Percentiles rank a stretch among this genome's conserved stretches.
These are phyloP conservation scores for Arrhamphus sclerolepis DNA, from an alignment of 2,797 vertebrate genomes.

Conservation along the genomic window DNA sequence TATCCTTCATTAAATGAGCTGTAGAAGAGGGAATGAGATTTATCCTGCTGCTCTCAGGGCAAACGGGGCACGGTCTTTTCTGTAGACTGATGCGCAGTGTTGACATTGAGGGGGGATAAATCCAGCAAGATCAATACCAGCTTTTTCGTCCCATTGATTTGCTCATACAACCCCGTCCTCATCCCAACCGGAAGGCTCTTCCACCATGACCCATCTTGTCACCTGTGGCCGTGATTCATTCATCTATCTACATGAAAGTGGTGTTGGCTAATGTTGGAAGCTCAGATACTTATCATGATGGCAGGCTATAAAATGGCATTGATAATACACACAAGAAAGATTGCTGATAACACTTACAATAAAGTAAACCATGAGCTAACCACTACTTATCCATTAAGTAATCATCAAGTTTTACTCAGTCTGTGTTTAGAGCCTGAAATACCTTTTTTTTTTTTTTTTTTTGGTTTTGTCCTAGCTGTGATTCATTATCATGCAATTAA, in stretches of 20 bases:
- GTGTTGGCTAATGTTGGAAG: constrained; percentile 25
- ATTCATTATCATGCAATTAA: too few species aligned
- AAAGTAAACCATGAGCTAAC: too few species aligned
- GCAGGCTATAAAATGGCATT: constrained; percentile 23
- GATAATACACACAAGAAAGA: constrained; percentile 1
- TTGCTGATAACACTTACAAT: too few species aligned
- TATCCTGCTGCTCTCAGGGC: constrained; percentile 65
- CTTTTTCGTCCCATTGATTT: constrained; percentile 76
- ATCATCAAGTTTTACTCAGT: too few species aligned
- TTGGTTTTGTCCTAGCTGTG: too few species aligned
- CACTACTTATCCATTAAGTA: too few species aligned
- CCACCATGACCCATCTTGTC: constrained; percentile 55
- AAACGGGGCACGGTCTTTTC: constrained; percentile 61
- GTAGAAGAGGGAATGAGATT: constrained; percentile 63
- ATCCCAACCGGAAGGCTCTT: constrained; percentile 57
- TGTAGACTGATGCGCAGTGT: constrained; percentile 60
- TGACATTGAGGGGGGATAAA: constrained; percentile 78
- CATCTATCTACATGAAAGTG: constrained; percentile 61
- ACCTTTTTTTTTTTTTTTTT: too few species aligned
- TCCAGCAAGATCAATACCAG: constrained; percentile 74
- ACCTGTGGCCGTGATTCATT: constrained; percentile 59
- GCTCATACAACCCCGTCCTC: constrained; percentile 62
- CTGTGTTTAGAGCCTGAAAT: too few species aligned
- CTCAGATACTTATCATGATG: constrained; percentile 35
- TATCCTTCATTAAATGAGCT: constrained; percentile 72